Evolutionary conservation across 2,888 invertebrate genomes (phyloP).

Genomic region (Tachina fera): DNA sequence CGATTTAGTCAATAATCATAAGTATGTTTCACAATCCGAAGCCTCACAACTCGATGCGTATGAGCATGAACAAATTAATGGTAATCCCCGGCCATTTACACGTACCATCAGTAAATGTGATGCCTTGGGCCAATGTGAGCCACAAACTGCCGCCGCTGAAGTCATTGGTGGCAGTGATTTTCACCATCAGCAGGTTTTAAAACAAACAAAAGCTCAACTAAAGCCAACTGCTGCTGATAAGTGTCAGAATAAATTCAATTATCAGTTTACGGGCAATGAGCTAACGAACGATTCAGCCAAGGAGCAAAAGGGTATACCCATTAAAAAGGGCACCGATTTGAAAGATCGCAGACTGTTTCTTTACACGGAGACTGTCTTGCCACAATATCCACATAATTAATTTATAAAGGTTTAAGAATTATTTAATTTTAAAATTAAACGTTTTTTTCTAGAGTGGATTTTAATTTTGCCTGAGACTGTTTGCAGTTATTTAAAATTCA

Average conservation of each 20-base stretch:
- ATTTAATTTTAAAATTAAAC: not conserved
- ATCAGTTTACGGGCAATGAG: constrained; percentile 19
- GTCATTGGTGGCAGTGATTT: constrained; percentile 71
- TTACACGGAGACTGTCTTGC: constrained; percentile 68
- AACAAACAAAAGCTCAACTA: constrained; percentile 72
- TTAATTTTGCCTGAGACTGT: constrained; percentile 6
- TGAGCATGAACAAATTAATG: constrained; percentile 74
- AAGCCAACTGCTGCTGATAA: constrained; percentile 45
- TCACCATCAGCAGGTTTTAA: constrained; percentile 73
- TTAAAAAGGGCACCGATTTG: not conserved
- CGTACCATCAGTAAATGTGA: constrained; percentile 76
- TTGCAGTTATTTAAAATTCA: not conserved
- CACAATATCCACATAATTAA: constrained; percentile 72
- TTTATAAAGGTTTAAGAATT: not conserved
- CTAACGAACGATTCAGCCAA: constrained; percentile 34
- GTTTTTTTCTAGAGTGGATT: not conserved
- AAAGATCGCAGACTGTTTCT: constrained; percentile 70
- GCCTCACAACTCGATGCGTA: constrained; percentile 74
- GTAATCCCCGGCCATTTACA: constrained; percentile 65
- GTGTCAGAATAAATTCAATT: constrained; percentile 56
- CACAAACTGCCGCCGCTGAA: constrained; percentile 27
- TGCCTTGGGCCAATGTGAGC: constrained; percentile 75
- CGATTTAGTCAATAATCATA: constrained; percentile 39
- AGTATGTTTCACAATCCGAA: constrained; percentile 76
- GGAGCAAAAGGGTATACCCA: not conserved